phyloP scores from a whole-genome alignment of 2,797 vertebrate genomes.

The Stomatorhinus walkeri region DNA sequence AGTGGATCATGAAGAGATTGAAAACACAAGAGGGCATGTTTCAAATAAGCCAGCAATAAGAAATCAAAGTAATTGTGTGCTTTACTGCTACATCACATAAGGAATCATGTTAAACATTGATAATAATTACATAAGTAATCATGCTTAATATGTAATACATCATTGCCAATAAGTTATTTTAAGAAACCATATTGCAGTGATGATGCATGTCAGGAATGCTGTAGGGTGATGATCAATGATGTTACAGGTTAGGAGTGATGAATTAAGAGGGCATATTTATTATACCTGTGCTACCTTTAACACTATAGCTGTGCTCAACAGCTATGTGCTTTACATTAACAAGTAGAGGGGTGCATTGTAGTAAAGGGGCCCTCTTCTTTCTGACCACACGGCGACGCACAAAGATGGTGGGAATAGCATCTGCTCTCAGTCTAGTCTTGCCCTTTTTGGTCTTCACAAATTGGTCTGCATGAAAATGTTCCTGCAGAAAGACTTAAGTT shows the following conservation, averaged over 20 bases:
- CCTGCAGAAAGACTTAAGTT: slow-evolving; percentile 15
- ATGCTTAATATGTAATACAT: not conserved
- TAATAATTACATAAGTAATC: not conserved
- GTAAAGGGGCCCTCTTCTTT: not conserved
- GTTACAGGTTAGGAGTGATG: not conserved
- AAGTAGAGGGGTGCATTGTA: slow-evolving; percentile 18
- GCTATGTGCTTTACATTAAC: slow-evolving; percentile 21
- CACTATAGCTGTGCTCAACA: slow-evolving; percentile 14
- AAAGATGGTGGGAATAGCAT: slow-evolving; percentile 21
- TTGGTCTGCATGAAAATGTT: slow-evolving; percentile 24
- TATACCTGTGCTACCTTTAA: slow-evolving; percentile 20
- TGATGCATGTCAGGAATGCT: not conserved
- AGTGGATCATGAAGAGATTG: not conserved
- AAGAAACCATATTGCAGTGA: not conserved
- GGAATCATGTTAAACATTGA: not conserved
- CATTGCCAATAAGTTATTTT: not conserved
- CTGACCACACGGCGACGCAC: slow-evolving; percentile 17
- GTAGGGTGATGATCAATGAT: not conserved
- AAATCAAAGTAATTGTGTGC: not conserved
- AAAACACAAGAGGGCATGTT: not conserved
- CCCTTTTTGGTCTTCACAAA: slow-evolving; percentile 23
- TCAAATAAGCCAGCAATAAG: not conserved
- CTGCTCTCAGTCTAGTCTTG: slow-evolving; percentile 18
- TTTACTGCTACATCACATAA: not conserved
- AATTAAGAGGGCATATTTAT: slow-evolving; percentile 10